phyloP scores from a whole-genome alignment of 1,140 invertebrate species.

The Harpegnathos saltator region DNA sequence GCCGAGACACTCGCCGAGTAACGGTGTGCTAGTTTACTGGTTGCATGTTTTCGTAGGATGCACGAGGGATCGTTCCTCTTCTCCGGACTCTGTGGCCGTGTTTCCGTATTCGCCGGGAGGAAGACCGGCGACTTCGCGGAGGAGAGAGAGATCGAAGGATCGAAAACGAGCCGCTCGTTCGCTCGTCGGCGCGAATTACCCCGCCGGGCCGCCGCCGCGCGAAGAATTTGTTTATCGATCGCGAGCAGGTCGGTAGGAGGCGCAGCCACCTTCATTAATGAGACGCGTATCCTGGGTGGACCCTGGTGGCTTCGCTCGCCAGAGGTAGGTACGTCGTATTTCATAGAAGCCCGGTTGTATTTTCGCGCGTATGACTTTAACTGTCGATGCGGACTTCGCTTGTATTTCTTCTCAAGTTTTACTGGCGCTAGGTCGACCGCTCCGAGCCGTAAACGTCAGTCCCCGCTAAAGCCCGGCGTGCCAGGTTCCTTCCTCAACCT shows the following conservation, averaged over 20 bases:
- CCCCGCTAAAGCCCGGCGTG: constrained; percentile 67
- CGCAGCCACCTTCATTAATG: constrained; percentile 74
- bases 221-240: constrained; percentile 61
- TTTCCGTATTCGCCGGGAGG: not conserved
- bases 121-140: not conserved
- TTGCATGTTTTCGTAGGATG: not conserved
- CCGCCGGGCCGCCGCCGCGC: not conserved
- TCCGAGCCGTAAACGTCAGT: constrained; percentile 79
- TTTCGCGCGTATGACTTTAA: constrained; percentile 84
- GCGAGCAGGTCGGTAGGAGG: constrained; percentile 39
- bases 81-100: not conserved
- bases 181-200: constrained; percentile 6
- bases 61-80: not conserved
- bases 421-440: constrained; percentile 80
- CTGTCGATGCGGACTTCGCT: constrained; percentile 81
- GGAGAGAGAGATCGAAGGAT: not conserved
- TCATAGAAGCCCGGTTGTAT: constrained; percentile 80
- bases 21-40: constrained; percentile 5
- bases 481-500: constrained; percentile 64
- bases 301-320: constrained; percentile 53
- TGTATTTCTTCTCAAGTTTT: constrained; percentile 83
- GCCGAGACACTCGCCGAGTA: not conserved
- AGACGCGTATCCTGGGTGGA: constrained; percentile 66
- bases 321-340: constrained; percentile 77
- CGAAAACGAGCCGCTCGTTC: not conserved